Evolutionary conservation across 2,888 invertebrate species (phyloP), one percentile per base, ranked within the genome.

Genomic region (Morinoia aosen): DNA sequence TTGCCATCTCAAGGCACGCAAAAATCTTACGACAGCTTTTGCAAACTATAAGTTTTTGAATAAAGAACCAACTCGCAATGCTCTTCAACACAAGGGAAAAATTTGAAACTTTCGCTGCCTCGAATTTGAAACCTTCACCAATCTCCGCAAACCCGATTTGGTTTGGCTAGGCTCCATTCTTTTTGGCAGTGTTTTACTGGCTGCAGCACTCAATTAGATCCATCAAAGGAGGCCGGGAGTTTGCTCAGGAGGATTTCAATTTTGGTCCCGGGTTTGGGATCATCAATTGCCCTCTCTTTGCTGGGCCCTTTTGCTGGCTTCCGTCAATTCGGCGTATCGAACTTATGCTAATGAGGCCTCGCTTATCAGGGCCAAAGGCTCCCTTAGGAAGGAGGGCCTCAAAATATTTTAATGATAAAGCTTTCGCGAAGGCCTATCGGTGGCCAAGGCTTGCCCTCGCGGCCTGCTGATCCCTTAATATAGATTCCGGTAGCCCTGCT

Each of bases 231-330:
- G 76, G 25, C 25, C 76, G 76, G 76, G 76, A 76, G 76, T 76
- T 76, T 76, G 76, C 76, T 76, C 76, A 76, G 76, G 76, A 76
- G 76, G 76, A 76, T 76, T 76, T 76, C 76, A 76, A 76, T 76
- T 76, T 76, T 76, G 76, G 76, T 33, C 76, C 19, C 76, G 16
- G 33, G 76, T 76, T 76, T 76, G 76, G 76, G 76, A 76, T 76
- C 76, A 76, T 76, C 76, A 76, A 76, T 76, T 76, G 76, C 76
- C 76, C 33, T 33, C 33, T 33, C 33, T 76, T 76, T 19, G 25
- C 25, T 1, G 76, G 76, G 25, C 76, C 76, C 25, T 76, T 76
- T 76, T 16, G 25, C 25, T 16, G 76, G 76, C 76, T 76, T 76
- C 76, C 76, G 76, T 76, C 76, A 76, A 76, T 76, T 76, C 76